Base-by-base conservation (phyloP, 2,888 invertebrate genomes). In the Amphimallon solstitiale region DNA sequence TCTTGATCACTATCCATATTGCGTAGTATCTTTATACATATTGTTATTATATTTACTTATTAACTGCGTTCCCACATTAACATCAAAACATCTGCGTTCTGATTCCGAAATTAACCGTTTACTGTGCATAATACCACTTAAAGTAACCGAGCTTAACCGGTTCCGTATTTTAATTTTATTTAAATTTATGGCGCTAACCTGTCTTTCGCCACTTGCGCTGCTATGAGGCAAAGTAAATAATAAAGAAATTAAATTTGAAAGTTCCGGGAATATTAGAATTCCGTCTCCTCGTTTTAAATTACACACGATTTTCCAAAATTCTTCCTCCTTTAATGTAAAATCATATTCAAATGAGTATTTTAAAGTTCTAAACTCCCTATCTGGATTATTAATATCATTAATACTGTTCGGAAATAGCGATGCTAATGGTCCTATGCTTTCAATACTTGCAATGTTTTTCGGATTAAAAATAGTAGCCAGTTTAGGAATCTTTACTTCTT, bases 161-260 rank as follows among this genome's bases (percentile, higher is more conserved):
- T n/a, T n/a, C n/a, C n/a, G n/a, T 23, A 23, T 23, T 23, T 69
- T 69, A 1, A 63, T 69, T 67, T 70, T 69, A 54, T 69, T 70
- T 37, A 69, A 43, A 69, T 70, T 69, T 15, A 70, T 67, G 9
- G 6, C 15, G 15, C 68, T 70, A 60, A 69, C 69, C 23, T 69
- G 43, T 61, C 66, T 56, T 63, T 70, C 67, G 4, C 67, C 70
- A 48, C 54, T 65, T 21, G 70, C 70, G 60, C 68, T 69, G 45
- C 67, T 70, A 45, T 70, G 67, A 14, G 68, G 70, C n/a, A 70
- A 52, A 12, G 59, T 49, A 19, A 66, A 61, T 7, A 68, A 45
- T 9, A 60, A 19, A n/a, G 14, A 19, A 17, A 67, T 43, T 29
- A 51, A 15, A n/a, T 49, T 54, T 23, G 19, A 6, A 23, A 59